Base-by-base conservation (phyloP, 2,113 vertebrate species). In the Cephalopterus ornatus region DNA sequence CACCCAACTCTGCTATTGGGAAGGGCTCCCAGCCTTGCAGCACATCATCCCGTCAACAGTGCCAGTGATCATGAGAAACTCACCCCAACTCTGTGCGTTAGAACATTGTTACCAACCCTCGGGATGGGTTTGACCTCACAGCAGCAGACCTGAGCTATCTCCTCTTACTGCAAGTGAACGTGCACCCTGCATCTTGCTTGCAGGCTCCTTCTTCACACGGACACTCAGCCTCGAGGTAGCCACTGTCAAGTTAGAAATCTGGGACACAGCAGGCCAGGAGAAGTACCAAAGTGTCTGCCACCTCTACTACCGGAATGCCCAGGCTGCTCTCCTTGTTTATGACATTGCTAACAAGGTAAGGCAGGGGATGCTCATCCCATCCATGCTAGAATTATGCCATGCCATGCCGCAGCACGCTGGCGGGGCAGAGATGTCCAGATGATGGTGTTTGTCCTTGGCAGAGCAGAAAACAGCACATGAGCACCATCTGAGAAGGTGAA, bases 251-350 rank as follows among this genome's bases (percentile, higher is more conserved):
- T 81, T 99, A 37, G 98, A 98, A 96, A 98, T 99, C 56, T 99
- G 98, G 98, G 98, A 99, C 97, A 99, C 98, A 0, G 98, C 98
- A 0, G 98, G 99, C 7, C 98, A 98, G 94, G 98, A 99, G 66
- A 99, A 98, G 58, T 99, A 98, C 97, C 98, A 98, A 74, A 98
- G 98, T 0, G 95, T 99, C 72, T 98, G 98, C 53, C 98, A 98
- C 27, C 98, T 99, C 8, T 99, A 98, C 95, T 98, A 98, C 95
- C 84, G 98, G 72, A 98, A 98, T 0, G 98, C 98, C 37, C 95
- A 97, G 0, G 97, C 98, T 0, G 98, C 97, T 2, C 88, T 99
- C 12, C 11, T 98, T 7, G 95, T 99, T 67, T 99, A 99, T 3
- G 98, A 99, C 46, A 94, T 99, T 89, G 75, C 98, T 44, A 96